A percentile compares a stretch with the other conserved stretches of the same genome.
These are phyloP conservation scores for Pseudolycoriella hygida DNA, from an alignment of 2,888 invertebrate species.

Conservation along the genomic window DNA sequence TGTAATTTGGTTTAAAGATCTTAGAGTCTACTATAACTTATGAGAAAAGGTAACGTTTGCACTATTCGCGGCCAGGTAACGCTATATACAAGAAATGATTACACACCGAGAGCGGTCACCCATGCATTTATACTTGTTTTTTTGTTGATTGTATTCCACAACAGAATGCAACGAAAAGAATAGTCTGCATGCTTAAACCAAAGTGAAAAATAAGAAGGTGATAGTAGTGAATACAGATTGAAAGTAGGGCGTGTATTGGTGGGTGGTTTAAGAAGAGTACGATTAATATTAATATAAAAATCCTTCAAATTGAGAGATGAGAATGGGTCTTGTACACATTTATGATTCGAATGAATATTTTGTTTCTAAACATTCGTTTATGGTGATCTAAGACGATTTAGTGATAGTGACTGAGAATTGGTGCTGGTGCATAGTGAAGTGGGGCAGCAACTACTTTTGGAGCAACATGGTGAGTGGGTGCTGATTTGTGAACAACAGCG, in stretches of 20 bases:
- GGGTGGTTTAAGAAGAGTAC: not conserved
- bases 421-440: constrained; percentile 28
- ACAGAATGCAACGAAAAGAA: too few relatives aligned
- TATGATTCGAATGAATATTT: too few relatives aligned
- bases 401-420: constrained; percentile 26
- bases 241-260: not conserved
- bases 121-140: not conserved
- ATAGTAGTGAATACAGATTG: not conserved
- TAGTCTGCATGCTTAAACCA: not conserved
- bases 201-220: not conserved
- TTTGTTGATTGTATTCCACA: not conserved
- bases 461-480: constrained; percentile 30
- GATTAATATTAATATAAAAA: too few relatives aligned
- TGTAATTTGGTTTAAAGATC: too few relatives aligned
- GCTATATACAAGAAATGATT: not conserved
- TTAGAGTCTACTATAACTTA: too few relatives aligned
- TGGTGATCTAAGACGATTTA: constrained; percentile 18
- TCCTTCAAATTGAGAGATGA: too few relatives aligned
- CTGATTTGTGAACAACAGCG: constrained; percentile 46
- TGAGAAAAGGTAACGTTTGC: not conserved
- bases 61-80: not conserved
- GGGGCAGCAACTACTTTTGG: constrained; percentile 23
- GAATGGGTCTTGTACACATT: too few relatives aligned
- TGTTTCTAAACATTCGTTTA: too few relatives aligned
- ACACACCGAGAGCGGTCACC: not conserved